Conservation (phyloP, 2,797 vertebrate species). For the Balearica regulorum region DNA sequence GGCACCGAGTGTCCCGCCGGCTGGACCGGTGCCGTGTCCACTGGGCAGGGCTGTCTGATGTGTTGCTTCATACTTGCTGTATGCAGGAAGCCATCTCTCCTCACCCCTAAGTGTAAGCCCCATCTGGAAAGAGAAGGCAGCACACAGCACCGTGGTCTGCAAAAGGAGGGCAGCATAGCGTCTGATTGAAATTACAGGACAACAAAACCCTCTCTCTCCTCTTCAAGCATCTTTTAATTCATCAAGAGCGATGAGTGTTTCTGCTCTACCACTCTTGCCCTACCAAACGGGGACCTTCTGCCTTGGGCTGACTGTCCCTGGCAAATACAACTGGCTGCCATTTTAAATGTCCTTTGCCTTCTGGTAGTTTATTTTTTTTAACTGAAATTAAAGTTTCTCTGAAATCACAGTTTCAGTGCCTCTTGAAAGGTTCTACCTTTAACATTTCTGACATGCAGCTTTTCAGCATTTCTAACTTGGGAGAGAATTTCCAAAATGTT, state of each 20-base stretch:
- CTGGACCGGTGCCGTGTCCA: accelerated
- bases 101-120: neutral
- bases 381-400: neutral
- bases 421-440: neutral
- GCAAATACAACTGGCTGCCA: neutral
- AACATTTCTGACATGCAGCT: neutral
- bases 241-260: neutral
- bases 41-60: neutral
- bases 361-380: neutral
- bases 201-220: neutral
- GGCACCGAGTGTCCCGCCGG: too few species aligned
- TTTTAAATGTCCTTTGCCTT: neutral
- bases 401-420: neutral
- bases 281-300: neutral
- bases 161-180: neutral
- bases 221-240: neutral
- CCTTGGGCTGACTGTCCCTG: neutral
- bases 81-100: too few species aligned
- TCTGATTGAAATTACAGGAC: neutral
- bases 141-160: accelerated
- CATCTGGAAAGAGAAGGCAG: neutral
- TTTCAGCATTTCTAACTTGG: neutral
- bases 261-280: neutral
- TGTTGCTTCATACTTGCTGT: accelerated
- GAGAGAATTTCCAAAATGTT: neutral